phyloP scores from a whole-genome alignment of 2,113 vertebrate genomes.

The Callipepla squamata region DNA sequence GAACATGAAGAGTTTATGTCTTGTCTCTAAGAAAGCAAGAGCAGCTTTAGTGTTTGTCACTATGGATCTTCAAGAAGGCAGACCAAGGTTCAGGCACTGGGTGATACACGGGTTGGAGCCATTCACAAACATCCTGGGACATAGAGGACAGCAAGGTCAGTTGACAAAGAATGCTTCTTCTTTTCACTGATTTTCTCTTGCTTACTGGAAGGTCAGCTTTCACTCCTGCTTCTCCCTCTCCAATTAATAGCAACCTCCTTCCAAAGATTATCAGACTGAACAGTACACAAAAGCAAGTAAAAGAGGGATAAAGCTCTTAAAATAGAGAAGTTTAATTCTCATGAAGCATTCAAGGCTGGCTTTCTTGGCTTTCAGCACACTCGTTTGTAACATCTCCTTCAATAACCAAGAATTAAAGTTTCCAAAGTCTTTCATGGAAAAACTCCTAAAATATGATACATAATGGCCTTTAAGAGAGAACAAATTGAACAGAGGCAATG shows the following conservation, averaged over 20 bases:
- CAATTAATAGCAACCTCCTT: neutral
- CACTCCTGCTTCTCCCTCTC: neutral
- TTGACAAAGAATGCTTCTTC: neutral
- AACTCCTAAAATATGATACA: neutral
- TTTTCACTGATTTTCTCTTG: neutral
- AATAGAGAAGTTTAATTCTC: neutral
- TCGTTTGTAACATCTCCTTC: neutral
- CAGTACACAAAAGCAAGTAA: neutral
- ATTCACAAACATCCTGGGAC: neutral
- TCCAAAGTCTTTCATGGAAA: neutral
- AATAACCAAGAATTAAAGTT: neutral
- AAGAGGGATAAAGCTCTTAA: neutral
- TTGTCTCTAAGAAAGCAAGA: neutral
- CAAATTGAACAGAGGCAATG: neutral
- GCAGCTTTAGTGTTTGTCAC: neutral
- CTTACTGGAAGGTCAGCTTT: neutral
- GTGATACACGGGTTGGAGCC: neutral
- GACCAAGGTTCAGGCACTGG: neutral
- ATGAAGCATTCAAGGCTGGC: neutral
- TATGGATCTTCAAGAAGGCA: neutral
- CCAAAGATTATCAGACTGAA: neutral
- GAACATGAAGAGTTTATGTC: rapidly evolving
- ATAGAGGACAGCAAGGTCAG: rapidly evolving
- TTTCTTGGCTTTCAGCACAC: neutral
- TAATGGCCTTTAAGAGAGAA: slow-evolving; percentile 1